Base-by-base conservation (phyloP, 2,888 invertebrate species). In the Caenorhabditis sp. region DNA sequence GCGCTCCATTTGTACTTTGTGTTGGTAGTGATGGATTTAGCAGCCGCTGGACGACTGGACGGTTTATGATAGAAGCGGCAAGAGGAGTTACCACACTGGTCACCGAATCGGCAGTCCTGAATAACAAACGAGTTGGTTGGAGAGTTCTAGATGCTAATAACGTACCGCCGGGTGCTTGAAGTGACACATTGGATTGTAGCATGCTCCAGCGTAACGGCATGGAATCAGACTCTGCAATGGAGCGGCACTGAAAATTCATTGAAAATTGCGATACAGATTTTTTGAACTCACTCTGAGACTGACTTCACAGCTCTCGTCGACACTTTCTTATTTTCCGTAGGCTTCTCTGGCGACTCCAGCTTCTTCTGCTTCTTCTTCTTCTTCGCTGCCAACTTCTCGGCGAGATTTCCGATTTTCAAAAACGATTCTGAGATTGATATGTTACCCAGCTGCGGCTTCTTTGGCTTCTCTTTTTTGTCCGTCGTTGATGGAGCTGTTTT, bases 81-180 rank as follows among this genome's bases (percentile, higher is more conserved):
- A 12, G 54, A 31, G 0, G 74, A n/a, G 68, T 89, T 89, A 22
- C 63, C 58, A 51, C 88, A 89, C 10, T 68, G 75, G n/a, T 59
- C 31, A 41, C 86, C 88, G 76, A 81, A 89, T 8, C 84, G 84
- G 69, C 88, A 89, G 54, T 84, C 85, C 87, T 88, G 74, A n/a
- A n/a, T n/a, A n/a, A n/a, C n/a, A n/a, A n/a, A n/a, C 31, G 38
- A 38, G 12, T 10, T 38, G 6, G 6, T 38, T 38, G 6, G 38
- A 38, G 12, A 38, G 6, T 38, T 38, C 12, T 38, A 10, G 12
- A 6, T 10, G 12, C 2, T 38, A 10, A 10, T 38, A 2, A 12
- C 38, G 7, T 38, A 87, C 88, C 85, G 83, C 86, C 28, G 90
- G 90, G 80, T 90, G 90, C 66, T 86, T 86, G 84, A 87, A 90